These are phyloP conservation scores for Saturnia pavonia DNA, from an alignment of 2,888 invertebrate species.

Conservation along the genomic window DNA sequence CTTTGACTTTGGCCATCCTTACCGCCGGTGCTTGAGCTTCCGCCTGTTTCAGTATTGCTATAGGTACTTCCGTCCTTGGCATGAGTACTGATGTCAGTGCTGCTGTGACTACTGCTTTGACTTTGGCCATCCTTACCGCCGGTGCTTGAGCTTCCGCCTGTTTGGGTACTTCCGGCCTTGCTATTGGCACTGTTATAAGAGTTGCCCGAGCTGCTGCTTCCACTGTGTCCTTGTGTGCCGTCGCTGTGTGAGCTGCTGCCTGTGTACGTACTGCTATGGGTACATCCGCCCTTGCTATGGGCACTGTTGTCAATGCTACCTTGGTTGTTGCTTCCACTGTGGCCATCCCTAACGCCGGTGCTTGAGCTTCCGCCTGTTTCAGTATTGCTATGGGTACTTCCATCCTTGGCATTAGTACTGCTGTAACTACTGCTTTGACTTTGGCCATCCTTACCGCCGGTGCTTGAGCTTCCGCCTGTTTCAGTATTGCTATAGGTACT, in stretches of 20 bases:
- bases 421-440: neutral
- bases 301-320: neutral
- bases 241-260: neutral
- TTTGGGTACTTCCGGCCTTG: neutral
- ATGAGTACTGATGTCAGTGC: neutral
- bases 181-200: neutral
- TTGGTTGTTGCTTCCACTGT: neutral
- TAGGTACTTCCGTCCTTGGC: neutral
- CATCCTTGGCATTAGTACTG: neutral
- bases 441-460: neutral
- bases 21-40: neutral
- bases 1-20: neutral
- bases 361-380: neutral
- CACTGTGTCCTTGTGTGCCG: neutral
- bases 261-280: neutral
- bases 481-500: neutral
- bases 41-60: neutral
- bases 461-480: neutral
- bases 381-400: neutral
- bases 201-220: neutral
- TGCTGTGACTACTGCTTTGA: neutral
- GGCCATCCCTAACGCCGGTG: neutral
- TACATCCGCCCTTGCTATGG: neutral
- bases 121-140: neutral
- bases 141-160: neutral